Evolutionary conservation across 2,888 invertebrate genomes (phyloP).

Genomic region (Heliconius erato): DNA sequence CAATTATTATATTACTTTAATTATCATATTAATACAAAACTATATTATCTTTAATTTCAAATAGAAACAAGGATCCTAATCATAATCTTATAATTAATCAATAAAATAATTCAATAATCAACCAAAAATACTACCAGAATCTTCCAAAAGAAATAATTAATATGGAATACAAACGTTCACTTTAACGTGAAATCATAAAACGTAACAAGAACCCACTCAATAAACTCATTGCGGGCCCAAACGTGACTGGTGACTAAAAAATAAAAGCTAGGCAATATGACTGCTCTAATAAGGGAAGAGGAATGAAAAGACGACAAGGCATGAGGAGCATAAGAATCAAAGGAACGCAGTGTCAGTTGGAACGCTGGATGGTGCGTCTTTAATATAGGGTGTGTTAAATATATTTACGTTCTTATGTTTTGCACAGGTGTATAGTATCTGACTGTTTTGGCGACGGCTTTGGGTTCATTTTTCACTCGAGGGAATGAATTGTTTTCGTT

Average conservation of each 20-base stretch:
- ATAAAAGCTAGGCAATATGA: constrained; percentile 59
- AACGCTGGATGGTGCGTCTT: constrained; percentile 13
- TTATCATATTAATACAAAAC: too few relatives aligned
- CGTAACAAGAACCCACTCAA: constrained; percentile 48
- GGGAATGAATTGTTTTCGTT: not conserved
- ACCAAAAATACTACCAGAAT: not conserved
- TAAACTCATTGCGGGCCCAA: constrained; percentile 52
- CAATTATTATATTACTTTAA: too few relatives aligned
- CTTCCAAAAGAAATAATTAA: not conserved
- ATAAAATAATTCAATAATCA: not conserved
- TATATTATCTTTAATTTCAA: too few relatives aligned
- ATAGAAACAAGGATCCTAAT: not conserved
- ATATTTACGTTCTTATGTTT: not conserved
- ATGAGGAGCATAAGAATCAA: constrained; percentile 63
- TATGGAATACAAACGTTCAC: constrained; percentile 2
- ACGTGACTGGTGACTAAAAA: constrained; percentile 56
- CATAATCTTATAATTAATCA: too few relatives aligned
- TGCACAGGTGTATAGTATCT: not conserved
- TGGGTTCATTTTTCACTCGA: not conserved
- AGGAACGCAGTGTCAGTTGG: constrained; percentile 32
- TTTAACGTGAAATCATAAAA: constrained; percentile 48
- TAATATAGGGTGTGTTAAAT: not conserved
- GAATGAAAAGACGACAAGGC: constrained; percentile 55
- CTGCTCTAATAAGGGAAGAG: constrained; percentile 60
- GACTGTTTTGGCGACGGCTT: not conserved